Conservation (phyloP, 2,888 invertebrate species). For the Acrobeloides nanus region DNA sequence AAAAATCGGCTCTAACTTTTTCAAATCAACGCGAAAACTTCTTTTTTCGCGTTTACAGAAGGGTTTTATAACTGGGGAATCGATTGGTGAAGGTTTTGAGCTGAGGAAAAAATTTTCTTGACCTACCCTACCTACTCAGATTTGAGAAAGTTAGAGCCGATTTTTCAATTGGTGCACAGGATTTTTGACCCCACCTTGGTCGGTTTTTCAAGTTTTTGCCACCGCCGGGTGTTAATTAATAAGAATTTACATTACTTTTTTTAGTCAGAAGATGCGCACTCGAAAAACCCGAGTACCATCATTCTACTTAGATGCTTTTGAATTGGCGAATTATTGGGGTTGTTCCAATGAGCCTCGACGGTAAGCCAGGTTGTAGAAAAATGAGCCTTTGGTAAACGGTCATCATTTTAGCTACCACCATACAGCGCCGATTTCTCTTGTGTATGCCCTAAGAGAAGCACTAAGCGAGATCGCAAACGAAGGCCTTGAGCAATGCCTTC, state of each 20-base stretch:
- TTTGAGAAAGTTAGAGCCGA: no score
- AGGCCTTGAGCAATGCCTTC: constrained; percentile 62
- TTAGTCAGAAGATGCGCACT: constrained; percentile 59
- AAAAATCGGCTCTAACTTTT: no score
- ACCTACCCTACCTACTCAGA: no score
- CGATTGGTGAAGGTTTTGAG: no score
- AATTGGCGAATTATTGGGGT: constrained; percentile 71
- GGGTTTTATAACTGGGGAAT: no score
- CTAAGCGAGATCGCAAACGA: constrained; percentile 65
- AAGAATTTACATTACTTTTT: no score
- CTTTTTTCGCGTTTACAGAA: no score
- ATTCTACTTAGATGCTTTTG: constrained; percentile 68
- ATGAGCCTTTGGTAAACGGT: neutral
- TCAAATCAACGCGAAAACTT: no score
- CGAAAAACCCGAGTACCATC: constrained; percentile 62
- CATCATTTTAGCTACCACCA: constrained; percentile 69
- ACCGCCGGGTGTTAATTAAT: neutral
- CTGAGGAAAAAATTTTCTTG: no score
- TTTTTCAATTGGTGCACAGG: no score
- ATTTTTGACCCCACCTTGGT: no score
- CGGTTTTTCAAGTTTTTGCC: neutral
- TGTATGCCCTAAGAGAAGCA: constrained; percentile 75
- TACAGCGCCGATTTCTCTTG: constrained; percentile 72
- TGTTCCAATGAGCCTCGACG: constrained; percentile 63
- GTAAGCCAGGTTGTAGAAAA: constrained; percentile 54